These are phyloP conservation scores for Paguma larvata DNA, from an alignment of 2,797 vertebrate genomes.

Conservation along the genomic window DNA sequence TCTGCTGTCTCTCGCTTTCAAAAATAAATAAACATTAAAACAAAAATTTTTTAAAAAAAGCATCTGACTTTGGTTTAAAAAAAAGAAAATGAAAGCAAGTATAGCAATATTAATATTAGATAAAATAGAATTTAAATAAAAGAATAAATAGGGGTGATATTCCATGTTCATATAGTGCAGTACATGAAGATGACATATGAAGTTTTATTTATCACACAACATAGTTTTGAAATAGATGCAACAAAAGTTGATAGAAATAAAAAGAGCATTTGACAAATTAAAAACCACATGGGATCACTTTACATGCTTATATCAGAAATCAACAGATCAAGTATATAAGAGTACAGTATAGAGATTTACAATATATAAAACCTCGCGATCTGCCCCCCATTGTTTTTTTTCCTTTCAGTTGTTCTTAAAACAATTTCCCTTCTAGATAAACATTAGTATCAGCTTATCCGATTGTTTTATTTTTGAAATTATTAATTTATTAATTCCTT, in stretches of 20 bases:
- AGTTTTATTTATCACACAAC: background rate
- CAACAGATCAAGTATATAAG: background rate
- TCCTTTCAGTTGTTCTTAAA: background rate
- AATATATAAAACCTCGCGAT: background rate
- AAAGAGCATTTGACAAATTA: background rate
- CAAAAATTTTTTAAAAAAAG: too few relatives aligned
- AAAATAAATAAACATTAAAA: too few relatives aligned
- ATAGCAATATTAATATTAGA: background rate
- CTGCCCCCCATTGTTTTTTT: background rate
- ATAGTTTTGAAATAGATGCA: background rate
- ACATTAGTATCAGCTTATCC: background rate
- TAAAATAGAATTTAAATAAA: background rate
- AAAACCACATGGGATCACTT: background rate
- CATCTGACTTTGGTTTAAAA: too few relatives aligned
- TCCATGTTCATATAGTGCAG: background rate
- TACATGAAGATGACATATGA: background rate
- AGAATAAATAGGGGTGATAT: background rate
- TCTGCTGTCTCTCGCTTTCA: too few relatives aligned
- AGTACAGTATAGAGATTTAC: background rate
- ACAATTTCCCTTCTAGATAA: background rate
- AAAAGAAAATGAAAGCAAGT: background rate
- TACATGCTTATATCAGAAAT: background rate
- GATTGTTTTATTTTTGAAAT: background rate
- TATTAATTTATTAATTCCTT: constrained; percentile 13
- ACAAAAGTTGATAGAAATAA: background rate